These are phyloP conservation scores for Nymphicus hollandicus DNA, from an alignment of 2,113 vertebrate genomes.

Conservation along the genomic window DNA sequence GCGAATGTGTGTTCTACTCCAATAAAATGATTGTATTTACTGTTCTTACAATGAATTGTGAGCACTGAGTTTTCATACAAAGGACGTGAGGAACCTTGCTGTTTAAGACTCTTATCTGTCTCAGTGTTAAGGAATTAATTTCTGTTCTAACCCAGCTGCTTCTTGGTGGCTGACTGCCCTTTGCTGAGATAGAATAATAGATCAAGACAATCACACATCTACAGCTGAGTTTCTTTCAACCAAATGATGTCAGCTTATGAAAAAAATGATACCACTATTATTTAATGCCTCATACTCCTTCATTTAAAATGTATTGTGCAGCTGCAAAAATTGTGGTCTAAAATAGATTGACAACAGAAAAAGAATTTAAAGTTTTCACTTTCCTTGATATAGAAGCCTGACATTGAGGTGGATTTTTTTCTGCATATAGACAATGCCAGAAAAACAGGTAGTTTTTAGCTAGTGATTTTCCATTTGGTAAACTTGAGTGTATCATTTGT, in stretches of 20 bases:
- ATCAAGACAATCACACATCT: neutral
- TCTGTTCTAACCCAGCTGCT: neutral
- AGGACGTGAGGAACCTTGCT: neutral
- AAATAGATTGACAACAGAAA: neutral
- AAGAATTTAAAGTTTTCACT: neutral
- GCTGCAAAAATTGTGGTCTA: neutral
- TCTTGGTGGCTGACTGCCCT: neutral
- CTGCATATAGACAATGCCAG: neutral
- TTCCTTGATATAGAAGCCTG: neutral
- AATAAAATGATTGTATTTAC: neutral
- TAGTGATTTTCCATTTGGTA: neutral
- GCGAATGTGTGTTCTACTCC: neutral
- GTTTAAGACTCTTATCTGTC: neutral
- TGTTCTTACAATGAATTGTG: neutral
- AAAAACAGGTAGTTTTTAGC: neutral
- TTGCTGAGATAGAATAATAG: neutral
- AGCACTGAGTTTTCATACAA: neutral
- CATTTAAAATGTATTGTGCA: neutral
- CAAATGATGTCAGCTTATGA: neutral
- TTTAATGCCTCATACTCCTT: neutral
- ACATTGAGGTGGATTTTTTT: neutral
- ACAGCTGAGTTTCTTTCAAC: neutral
- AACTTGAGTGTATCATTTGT: neutral
- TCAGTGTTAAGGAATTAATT: conserved; percentile 16
- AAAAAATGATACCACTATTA: neutral